Conservation (phyloP, 1,140 invertebrate species). For the Metopolophium dirhodum region DNA sequence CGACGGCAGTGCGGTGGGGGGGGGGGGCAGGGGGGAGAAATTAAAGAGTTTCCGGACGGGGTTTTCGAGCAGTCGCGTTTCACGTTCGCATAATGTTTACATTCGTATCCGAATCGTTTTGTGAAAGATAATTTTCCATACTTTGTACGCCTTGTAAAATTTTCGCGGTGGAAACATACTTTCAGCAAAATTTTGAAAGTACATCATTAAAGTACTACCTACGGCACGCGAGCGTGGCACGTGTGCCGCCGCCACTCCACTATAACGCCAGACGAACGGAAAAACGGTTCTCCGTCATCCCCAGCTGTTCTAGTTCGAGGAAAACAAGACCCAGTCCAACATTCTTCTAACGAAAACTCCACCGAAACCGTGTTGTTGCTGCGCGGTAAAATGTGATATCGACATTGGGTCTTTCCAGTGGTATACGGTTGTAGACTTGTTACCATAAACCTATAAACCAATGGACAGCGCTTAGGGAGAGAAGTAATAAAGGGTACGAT, state of each 20-base stretch:
- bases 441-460: too few species aligned
- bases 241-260: background rate
- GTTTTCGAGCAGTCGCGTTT: background rate
- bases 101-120: background rate
- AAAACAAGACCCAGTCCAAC: background rate
- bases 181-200: background rate
- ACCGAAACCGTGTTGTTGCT: background rate
- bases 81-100: background rate
- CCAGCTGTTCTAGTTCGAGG: background rate
- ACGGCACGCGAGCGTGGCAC: background rate
- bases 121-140: background rate
- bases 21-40: background rate
- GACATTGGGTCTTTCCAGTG: too few species aligned
- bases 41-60: background rate
- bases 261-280: background rate
- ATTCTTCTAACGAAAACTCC: background rate
- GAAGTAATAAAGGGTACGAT: too few species aligned
- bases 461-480: too few species aligned
- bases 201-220: background rate
- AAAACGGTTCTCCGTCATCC: background rate
- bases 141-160: background rate
- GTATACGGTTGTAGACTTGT: too few species aligned
- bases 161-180: background rate
- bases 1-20: background rate
- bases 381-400: background rate